These are phyloP conservation scores for Eurytemora carolleeae DNA, from an alignment of 1,140 invertebrate genomes.

Conservation along the genomic window DNA sequence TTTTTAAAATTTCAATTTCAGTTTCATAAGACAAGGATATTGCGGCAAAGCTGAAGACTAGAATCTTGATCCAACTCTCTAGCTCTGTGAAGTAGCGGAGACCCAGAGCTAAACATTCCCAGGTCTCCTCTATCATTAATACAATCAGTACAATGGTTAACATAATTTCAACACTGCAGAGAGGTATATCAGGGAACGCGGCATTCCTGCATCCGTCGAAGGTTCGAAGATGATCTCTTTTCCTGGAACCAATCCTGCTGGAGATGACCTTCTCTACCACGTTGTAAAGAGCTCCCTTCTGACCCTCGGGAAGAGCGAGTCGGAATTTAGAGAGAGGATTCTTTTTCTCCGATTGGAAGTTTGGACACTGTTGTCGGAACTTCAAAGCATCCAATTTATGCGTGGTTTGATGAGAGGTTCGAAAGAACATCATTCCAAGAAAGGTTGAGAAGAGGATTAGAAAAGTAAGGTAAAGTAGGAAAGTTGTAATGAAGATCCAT, in stretches of 20 bases:
- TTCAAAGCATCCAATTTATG: too few species aligned
- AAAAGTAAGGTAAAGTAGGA: neutral
- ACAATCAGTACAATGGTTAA: neutral
- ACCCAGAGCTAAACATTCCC: neutral
- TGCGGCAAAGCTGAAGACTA: neutral
- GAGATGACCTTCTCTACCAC: neutral
- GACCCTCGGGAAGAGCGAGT: too few species aligned
- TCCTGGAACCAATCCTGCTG: neutral
- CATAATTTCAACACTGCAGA: neutral
- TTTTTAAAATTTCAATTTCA: conserved; percentile 8
- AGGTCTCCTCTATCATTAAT: neutral
- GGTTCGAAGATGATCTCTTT: neutral
- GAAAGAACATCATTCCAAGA: neutral
- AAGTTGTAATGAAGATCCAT: neutral
- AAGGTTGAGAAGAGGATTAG: neutral
- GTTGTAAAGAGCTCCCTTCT: too few species aligned
- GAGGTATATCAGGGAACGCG: neutral
- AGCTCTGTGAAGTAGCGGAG: conserved; percentile 8
- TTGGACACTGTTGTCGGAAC: too few species aligned
- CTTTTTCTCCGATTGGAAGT: too few species aligned
- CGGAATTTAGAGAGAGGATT: too few species aligned
- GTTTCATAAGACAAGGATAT: neutral
- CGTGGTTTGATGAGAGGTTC: neutral
- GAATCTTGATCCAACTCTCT: conserved; percentile 7
- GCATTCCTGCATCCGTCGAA: neutral